Evolutionary conservation across 2,888 invertebrate genomes (phyloP).

Genomic region (Physocephala rufipes): DNA sequence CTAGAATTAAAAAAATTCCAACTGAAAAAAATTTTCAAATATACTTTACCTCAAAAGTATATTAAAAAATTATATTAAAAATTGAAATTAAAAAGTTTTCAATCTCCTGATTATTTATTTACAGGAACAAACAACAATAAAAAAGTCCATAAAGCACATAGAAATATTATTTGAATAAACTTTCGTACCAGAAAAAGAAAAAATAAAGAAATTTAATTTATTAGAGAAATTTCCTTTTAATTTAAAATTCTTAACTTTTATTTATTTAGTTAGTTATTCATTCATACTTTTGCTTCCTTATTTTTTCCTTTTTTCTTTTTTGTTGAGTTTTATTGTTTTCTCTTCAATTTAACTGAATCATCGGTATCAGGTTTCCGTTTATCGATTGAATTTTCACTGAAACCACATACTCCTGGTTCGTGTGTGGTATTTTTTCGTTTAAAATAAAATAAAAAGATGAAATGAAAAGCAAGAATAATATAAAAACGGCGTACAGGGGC

Average conservation of each 20-base stretch:
- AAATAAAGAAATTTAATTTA: background rate
- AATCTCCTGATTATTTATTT: background rate
- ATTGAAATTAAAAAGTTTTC: background rate
- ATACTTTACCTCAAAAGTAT: background rate
- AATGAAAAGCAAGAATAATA: background rate
- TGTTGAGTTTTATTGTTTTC: background rate
- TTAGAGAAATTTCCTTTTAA: too few species aligned
- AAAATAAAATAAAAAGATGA: background rate
- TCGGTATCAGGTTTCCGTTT: background rate
- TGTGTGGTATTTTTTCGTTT: too few species aligned
- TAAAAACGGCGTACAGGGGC: background rate
- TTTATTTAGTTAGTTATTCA: too few species aligned
- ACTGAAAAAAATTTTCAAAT: background rate
- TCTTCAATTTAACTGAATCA: background rate
- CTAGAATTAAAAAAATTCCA: background rate
- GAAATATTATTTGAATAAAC: background rate
- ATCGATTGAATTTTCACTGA: background rate
- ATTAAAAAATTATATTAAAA: background rate
- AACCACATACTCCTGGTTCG: background rate
- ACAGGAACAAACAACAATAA: constrained; percentile 1
- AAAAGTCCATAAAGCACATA: background rate
- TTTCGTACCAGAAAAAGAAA: background rate
- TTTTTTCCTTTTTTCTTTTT: background rate
- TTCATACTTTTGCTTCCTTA: too few species aligned
- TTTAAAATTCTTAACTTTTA: too few species aligned